Evolutionary conservation across 2,888 invertebrate species (phyloP).

Genomic region (Oligia latruncula): DNA sequence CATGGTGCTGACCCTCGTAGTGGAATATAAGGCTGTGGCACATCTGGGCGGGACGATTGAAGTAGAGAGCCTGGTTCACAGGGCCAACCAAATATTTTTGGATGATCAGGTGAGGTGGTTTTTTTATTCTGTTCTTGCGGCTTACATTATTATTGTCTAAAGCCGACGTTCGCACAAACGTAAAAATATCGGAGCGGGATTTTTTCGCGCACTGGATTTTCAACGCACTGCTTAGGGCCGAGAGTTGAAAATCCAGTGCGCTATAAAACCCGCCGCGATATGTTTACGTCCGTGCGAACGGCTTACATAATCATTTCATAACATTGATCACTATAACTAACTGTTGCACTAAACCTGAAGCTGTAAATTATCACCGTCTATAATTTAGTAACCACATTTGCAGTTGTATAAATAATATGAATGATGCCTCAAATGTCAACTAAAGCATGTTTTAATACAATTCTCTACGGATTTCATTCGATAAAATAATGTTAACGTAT

Average conservation of each 20-base stretch:
- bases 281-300: too few relatives aligned
- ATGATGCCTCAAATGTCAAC: background rate
- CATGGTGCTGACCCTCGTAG: constrained; percentile 98
- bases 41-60: constrained; percentile 95
- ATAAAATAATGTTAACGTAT: background rate
- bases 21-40: constrained; percentile 95
- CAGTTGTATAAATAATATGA: background rate
- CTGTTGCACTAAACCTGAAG: background rate
- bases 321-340: background rate
- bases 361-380: background rate
- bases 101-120: constrained; percentile 95
- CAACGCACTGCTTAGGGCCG: too few relatives aligned
- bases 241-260: too few relatives aligned
- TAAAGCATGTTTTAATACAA: background rate
- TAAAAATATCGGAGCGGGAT: background rate
- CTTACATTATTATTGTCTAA: background rate
- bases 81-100: constrained; percentile 98
- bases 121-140: background rate
- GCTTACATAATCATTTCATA: background rate
- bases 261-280: too few relatives aligned
- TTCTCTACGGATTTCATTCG: background rate
- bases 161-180: background rate
- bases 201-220: background rate
- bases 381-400: background rate
- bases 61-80: constrained; percentile 97